A percentile compares a stretch with the other conserved stretches of the same genome.
phyloP scores from a whole-genome alignment of 1,140 invertebrate genomes.

The Wiebesia pumilae region DNA sequence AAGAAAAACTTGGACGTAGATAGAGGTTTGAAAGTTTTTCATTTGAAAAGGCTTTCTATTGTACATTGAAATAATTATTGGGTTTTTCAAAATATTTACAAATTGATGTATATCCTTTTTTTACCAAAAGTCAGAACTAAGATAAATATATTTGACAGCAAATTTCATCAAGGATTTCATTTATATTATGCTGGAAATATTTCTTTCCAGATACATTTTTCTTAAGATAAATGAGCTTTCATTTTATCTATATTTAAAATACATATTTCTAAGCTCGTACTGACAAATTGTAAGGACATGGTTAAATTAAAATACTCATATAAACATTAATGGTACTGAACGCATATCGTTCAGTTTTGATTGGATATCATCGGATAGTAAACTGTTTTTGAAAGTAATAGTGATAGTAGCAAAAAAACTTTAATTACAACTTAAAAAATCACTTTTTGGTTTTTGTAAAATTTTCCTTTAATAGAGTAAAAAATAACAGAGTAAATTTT shows the following conservation, averaged over 20 bases:
- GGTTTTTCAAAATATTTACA: no score
- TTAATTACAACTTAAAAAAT: not conserved
- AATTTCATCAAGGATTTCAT: no score
- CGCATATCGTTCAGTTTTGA: not conserved
- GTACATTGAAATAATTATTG: no score
- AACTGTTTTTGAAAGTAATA: not conserved
- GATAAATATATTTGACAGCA: no score
- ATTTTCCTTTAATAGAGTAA: not conserved
- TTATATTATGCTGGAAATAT: no score
- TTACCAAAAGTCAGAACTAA: no score
- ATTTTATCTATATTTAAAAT: no score
- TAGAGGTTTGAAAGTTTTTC: not conserved
- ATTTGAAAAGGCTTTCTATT: no score
- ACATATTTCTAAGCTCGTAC: no score
- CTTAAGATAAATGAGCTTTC: no score
- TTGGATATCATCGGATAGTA: conserved; percentile 8
- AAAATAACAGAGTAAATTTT: not conserved
- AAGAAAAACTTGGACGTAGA: not conserved
- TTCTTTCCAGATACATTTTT: no score
- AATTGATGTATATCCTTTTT: no score
- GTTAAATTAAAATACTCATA: not conserved
- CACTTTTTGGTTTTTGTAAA: not conserved
- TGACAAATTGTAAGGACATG: not conserved
- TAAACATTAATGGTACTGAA: not conserved
- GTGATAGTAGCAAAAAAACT: not conserved